phyloP scores from a whole-genome alignment of 2,888 invertebrate species.

The Nomada lathburiana region DNA sequence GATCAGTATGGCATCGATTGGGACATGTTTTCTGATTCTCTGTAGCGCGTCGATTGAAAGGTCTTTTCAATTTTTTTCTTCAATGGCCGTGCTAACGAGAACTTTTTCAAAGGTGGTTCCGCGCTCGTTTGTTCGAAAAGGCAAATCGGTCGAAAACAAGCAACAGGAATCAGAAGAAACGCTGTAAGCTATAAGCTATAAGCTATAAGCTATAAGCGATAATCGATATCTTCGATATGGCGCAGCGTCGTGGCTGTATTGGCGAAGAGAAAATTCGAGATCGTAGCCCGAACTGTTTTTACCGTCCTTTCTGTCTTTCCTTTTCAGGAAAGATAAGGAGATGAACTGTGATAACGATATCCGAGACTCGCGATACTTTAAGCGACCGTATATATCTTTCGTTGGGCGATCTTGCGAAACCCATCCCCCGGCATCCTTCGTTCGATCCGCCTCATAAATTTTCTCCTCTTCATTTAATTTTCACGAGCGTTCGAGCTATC shows the following conservation, averaged over 20 bases:
- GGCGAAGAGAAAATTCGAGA: constrained; percentile 41
- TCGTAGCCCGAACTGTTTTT: constrained; percentile 52
- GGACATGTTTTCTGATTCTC: not conserved
- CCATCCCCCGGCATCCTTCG: not conserved
- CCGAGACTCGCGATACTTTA: constrained; percentile 36
- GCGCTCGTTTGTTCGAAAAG: not conserved
- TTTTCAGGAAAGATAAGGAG: constrained; percentile 43
- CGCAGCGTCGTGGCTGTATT: constrained; percentile 20
- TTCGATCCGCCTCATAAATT: not conserved
- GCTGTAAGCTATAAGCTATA: not conserved
- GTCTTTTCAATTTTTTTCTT: not conserved
- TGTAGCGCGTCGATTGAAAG: not conserved
- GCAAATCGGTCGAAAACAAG: constrained; percentile 24
- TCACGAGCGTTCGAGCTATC: not conserved
- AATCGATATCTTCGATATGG: constrained; percentile 55
- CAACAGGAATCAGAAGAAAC: constrained; percentile 18
- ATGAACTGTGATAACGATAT: constrained; percentile 59
- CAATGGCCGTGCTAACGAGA: too few species aligned
- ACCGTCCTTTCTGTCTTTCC: constrained; percentile 12
- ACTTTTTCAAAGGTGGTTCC: not conserved
- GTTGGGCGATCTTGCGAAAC: constrained; percentile 13
- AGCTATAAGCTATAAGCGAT: constrained; percentile 31
- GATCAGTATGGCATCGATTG: not conserved
- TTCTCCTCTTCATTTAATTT: constrained; percentile 22
- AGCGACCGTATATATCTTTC: constrained; percentile 45